phyloP scores from a whole-genome alignment of 2,113 vertebrate genomes.

The Coregonus clupeaformis region DNA sequence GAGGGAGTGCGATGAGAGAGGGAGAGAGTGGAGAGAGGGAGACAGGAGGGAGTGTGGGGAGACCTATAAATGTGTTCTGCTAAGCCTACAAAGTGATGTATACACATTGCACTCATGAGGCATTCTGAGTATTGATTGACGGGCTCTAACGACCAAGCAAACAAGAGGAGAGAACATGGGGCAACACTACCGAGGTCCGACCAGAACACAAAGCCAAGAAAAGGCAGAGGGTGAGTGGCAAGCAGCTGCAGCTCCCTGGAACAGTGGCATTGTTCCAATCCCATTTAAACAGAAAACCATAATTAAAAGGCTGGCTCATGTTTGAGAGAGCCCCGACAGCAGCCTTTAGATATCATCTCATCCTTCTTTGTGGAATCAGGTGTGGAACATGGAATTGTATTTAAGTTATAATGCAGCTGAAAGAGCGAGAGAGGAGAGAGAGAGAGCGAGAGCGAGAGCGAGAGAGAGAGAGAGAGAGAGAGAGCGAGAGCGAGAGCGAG shows the following conservation, averaged over 20 bases:
- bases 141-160: constrained; percentile 33
- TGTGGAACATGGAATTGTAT: constrained; percentile 49
- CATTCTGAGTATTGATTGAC: constrained; percentile 37
- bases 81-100: constrained; percentile 31
- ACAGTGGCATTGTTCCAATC: no score
- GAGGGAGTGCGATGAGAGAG: background rate
- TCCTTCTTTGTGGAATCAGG: constrained; percentile 26
- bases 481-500: background rate
- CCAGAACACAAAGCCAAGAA: background rate
- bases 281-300: no score
- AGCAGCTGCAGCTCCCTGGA: no score
- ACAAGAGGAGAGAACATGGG: background rate
- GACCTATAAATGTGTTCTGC: constrained; percentile 6
- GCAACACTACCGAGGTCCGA: background rate
- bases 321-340: constrained; percentile 41
- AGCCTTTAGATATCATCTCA: constrained; percentile 34
- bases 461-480: background rate
- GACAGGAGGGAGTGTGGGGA: background rate
- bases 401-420: constrained; percentile 33
- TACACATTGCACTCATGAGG: constrained; percentile 33
- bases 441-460: background rate
- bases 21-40: background rate
- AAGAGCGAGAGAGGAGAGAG: background rate
- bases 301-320: background rate
- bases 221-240: no score